Conservation (phyloP, 2,797 vertebrate genomes). For the Spinus olivaceus region DNA sequence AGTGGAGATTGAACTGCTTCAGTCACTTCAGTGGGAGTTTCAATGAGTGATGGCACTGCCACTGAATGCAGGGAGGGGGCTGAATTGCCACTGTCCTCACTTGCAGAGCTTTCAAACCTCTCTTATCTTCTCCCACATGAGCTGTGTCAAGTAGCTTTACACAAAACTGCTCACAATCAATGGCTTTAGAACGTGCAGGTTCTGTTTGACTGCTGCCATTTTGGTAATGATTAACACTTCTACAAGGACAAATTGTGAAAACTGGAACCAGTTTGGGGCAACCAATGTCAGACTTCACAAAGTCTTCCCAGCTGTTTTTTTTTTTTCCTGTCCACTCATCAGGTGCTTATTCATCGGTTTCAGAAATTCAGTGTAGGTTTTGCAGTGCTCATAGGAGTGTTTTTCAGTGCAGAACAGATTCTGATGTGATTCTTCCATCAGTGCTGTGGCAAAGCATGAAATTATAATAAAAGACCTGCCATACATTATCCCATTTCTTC, state of each 20-base stretch:
- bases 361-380: neutral
- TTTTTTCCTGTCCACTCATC: neutral
- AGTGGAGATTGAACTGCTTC: neutral
- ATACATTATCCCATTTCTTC: neutral
- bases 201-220: neutral
- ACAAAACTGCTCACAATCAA: neutral
- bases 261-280: neutral
- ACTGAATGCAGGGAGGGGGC: neutral
- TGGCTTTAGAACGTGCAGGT: fast-evolving
- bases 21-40: neutral
- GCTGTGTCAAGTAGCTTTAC: neutral
- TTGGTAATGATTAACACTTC: constrained; percentile 36
- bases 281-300: neutral
- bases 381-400: neutral
- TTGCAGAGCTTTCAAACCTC: neutral
- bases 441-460: neutral
- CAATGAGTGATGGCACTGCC: neutral
- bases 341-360: neutral
- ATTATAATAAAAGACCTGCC: neutral
- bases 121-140: neutral
- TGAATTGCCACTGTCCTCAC: neutral
- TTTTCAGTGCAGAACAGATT: neutral
- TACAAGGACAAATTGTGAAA: constrained; percentile 4
- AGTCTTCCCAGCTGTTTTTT: neutral
- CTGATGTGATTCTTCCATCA: neutral